Conservation (phyloP, 2,113 vertebrate genomes). For the Epinephelus fuscoguttatus region DNA sequence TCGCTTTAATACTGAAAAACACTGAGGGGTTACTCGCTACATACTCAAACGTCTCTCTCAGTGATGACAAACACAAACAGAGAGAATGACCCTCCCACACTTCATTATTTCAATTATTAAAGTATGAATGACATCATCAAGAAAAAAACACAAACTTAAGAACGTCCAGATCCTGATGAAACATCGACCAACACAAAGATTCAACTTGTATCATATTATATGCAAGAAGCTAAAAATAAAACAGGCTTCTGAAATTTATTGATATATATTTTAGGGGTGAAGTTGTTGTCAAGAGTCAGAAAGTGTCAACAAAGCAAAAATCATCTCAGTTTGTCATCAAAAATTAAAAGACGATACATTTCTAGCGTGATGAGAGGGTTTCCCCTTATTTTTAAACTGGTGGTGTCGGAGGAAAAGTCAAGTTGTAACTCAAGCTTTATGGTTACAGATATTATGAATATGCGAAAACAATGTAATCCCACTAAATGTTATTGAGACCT, state of each 20-base stretch:
- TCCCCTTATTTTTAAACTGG: not conserved
- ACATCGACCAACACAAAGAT: not conserved
- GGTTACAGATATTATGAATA: no score
- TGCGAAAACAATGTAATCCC: no score
- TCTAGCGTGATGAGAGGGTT: not conserved
- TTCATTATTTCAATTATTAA: not conserved
- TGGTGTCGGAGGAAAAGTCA: no score
- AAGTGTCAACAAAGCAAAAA: not conserved
- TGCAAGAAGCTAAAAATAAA: not conserved
- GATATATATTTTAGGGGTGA: not conserved
- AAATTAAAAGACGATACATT: not conserved
- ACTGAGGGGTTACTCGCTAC: not conserved
- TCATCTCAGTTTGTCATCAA: not conserved
- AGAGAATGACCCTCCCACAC: no score
- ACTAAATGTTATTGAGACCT: no score
- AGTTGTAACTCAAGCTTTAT: no score
- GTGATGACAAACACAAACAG: not conserved
- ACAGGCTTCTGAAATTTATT: not conserved
- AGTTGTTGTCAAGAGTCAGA: not conserved
- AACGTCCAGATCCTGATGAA: not conserved
- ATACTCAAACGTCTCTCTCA: not conserved
- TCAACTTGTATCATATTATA: not conserved
- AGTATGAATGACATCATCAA: not conserved
- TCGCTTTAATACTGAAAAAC: conserved; percentile 46
- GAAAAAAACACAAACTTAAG: not conserved